Conservation (phyloP, 2,113 vertebrate species). For the Riparia riparia region DNA sequence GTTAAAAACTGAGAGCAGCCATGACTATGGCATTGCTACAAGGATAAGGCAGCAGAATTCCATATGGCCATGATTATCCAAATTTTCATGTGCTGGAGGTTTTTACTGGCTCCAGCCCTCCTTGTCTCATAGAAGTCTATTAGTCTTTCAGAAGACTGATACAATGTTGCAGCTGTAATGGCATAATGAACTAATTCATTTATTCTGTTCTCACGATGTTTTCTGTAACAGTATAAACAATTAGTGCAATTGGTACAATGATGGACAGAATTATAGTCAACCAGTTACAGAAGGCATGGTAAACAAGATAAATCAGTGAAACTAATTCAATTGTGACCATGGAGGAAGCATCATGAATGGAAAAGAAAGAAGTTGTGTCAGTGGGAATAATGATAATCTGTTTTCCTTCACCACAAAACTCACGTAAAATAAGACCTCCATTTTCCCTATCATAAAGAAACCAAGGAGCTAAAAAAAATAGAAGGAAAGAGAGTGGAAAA, state of each 20-base stretch:
- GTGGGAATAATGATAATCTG: background rate
- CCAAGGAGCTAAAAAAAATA: background rate
- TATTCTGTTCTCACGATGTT: background rate
- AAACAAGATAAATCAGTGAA: background rate
- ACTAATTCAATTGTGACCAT: background rate
- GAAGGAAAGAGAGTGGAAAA: background rate
- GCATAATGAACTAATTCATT: background rate
- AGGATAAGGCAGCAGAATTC: conserved; percentile 27
- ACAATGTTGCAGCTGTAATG: background rate
- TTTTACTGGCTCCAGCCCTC: background rate
- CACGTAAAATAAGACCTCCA: background rate
- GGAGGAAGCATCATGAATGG: background rate
- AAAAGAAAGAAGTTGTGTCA: background rate
- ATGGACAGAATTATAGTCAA: background rate
- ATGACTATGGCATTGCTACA: background rate
- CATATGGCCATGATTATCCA: conserved; percentile 51
- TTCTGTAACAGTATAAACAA: background rate
- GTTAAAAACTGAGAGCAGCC: conserved; percentile 31
- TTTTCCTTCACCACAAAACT: background rate
- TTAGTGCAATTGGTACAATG: background rate
- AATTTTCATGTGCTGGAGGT: background rate
- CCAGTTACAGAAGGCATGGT: background rate
- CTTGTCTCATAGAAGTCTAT: background rate
- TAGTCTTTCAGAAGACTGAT: background rate
- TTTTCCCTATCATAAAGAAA: background rate